These are phyloP conservation scores for Liasis olivaceus DNA, from an alignment of 2,797 vertebrate species.

Conservation along the genomic window DNA sequence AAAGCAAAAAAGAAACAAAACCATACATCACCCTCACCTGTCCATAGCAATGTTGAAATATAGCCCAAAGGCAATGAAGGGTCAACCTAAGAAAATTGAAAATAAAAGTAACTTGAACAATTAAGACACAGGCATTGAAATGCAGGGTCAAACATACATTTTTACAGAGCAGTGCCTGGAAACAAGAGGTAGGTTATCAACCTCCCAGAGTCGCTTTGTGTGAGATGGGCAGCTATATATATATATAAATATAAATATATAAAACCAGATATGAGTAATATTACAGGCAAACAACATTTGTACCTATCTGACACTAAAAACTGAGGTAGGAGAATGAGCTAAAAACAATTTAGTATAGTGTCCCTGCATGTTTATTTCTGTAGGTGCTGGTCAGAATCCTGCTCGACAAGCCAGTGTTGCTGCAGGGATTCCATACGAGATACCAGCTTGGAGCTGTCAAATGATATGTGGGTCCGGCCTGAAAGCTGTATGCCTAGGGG, in stretches of 20 bases:
- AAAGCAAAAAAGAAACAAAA: not conserved
- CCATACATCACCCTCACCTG: not conserved
- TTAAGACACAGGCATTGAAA: not conserved
- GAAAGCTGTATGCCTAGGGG: conserved; percentile 90
- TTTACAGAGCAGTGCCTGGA: not conserved
- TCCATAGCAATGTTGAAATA: not conserved
- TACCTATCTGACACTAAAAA: not conserved
- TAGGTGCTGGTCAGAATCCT: conserved; percentile 94
- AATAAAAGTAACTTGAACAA: conserved; percentile 7
- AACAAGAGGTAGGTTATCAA: not conserved
- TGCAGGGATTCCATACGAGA: conserved; percentile 87
- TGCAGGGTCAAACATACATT: not conserved
- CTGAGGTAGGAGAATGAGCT: not conserved
- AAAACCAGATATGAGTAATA: not conserved
- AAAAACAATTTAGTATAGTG: not conserved
- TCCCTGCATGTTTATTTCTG: not conserved
- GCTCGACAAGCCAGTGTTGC: conserved; percentile 87
- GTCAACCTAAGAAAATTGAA: not conserved
- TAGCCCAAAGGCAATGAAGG: not conserved
- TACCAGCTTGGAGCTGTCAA: conserved; percentile 97
- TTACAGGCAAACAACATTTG: not conserved
- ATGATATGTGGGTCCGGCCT: conserved; percentile 97
- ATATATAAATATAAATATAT: no score
- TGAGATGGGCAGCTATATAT: no score
- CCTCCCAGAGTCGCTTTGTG: no score